phyloP scores from a whole-genome alignment of 2,888 invertebrate species.

The Diarsia brunnea region DNA sequence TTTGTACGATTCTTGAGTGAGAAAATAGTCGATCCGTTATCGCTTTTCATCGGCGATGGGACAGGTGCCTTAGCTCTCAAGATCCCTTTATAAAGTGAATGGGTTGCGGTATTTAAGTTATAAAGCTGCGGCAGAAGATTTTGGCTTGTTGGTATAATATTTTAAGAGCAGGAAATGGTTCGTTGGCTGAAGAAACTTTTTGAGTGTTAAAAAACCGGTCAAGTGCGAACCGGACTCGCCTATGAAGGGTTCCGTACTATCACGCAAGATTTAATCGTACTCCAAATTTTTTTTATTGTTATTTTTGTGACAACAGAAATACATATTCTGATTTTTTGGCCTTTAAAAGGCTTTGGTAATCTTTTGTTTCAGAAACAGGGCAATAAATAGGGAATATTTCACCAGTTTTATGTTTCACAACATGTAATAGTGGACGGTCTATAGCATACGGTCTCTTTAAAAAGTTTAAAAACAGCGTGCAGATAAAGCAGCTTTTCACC shows the following conservation, averaged over 20 bases:
- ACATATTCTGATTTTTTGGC: background rate
- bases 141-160: conserved; percentile 20
- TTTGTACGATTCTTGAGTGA: background rate
- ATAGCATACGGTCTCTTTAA: too few relatives aligned
- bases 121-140: conserved; percentile 16
- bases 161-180: background rate
- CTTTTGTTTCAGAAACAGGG: background rate
- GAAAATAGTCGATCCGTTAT: background rate
- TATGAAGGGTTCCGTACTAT: too few relatives aligned
- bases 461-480: too few relatives aligned
- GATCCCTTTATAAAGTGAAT: conserved; percentile 14
- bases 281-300: too few relatives aligned
- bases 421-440: too few relatives aligned
- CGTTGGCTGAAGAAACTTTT: background rate
- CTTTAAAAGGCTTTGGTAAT: background rate
- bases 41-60: background rate
- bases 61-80: background rate
- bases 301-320: too few relatives aligned
- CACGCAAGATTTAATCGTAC: too few relatives aligned
- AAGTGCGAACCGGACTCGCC: too few relatives aligned
- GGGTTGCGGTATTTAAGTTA: conserved; percentile 14
- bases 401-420: background rate
- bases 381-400: background rate
- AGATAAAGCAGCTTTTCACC: too few relatives aligned
- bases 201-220: background rate